phyloP scores from a whole-genome alignment of 2,113 vertebrate genomes.

The Paracanthobrama guichenoti region DNA sequence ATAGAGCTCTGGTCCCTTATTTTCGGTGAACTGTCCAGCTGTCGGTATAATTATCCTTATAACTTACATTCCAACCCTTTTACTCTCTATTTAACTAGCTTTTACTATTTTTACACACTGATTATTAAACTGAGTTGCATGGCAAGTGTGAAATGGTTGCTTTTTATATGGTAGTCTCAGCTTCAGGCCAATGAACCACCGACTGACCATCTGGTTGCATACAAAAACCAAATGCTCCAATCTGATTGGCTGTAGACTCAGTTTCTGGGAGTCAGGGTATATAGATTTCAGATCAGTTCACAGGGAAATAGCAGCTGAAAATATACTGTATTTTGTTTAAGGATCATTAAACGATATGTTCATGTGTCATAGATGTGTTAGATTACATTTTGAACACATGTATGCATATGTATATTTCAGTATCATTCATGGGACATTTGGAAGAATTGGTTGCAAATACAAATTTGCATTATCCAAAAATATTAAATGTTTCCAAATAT shows the following conservation, averaged over 20 bases:
- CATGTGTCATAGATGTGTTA: background rate
- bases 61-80: slow-evolving; percentile 6
- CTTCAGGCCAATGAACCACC: slow-evolving; percentile 12
- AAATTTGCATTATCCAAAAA: background rate
- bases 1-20: slow-evolving; percentile 31
- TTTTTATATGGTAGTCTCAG: background rate
- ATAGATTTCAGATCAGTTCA: background rate
- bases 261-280: no score
- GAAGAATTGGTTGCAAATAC: background rate
- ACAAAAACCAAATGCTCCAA: background rate
- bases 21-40: slow-evolving; percentile 15
- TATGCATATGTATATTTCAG: background rate
- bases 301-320: background rate
- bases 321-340: background rate
- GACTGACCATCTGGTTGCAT: background rate
- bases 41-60: background rate
- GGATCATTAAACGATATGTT: background rate
- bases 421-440: background rate
- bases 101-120: slow-evolving; percentile 19
- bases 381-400: background rate
- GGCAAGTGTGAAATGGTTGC: background rate
- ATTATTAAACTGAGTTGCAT: background rate
- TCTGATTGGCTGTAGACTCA: background rate
- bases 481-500: no score
- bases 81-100: background rate